Base-by-base conservation (phyloP, 2,888 invertebrate genomes). In the Pteria penguin region DNA sequence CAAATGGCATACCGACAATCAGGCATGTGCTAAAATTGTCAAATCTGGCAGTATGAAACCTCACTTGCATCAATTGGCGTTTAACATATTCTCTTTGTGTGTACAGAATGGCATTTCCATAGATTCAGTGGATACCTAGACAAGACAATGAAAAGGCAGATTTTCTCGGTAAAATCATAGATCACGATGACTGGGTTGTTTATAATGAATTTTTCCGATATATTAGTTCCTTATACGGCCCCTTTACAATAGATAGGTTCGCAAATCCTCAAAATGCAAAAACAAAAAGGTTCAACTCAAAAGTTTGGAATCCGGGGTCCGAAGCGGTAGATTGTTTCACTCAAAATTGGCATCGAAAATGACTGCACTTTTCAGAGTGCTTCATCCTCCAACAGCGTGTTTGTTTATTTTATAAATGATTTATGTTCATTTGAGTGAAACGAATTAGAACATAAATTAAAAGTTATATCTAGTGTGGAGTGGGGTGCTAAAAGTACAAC, bases 171-270 rank as follows among this genome's bases (percentile, higher is more conserved):
- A 68, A 55, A 31, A 58, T 71, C 5, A 33, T 71, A 4, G 78
- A 78, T 68, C 45, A 52, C 45, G 78, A 75, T 29, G 72, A 79
- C 22, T 76, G 69, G 60, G 55, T 45, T 5, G 45, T 65, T 18
- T 45, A 62, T 24, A 22, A 11, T 24, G 70, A 66, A n/a, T 62
- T 72, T 63, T 69, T 79, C 32, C 0, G 26, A 26, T 70, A 65
- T 24, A 66, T 79, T 33, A 73, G 73, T 32, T 8, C n/a, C 29
- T 24, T 75, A 26, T 76, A 60, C 57, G 75, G 75, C 31, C 68
- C 67, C n/a, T 70, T 75, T 55, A 69, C 78, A 27, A 55, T 79
- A 26, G 76, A 79, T 32, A 68, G 79, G 27, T 76, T 75, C 32
- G 72, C 73, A 1, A 75, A 55, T 61, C 55, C n/a, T 27, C 18